Base-by-base conservation (phyloP, 2,888 invertebrate genomes). In the Diarsia mendica region DNA sequence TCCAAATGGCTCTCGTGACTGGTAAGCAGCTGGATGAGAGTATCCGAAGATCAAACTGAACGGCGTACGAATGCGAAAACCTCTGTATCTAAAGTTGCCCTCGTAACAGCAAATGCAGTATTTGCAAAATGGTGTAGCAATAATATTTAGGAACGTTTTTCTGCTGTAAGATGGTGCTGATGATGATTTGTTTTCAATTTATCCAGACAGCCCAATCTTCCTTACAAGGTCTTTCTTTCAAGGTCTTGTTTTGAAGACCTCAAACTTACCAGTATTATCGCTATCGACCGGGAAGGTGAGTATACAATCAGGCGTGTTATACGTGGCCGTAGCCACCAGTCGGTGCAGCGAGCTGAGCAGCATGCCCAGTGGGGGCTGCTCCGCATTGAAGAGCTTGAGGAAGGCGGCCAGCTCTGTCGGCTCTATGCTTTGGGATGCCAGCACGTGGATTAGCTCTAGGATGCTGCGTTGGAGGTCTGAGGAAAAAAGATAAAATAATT, bases 391-490 rank as follows among this genome's bases (percentile, higher is more conserved):
- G 84, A 98, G 96, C 44, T 96, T 95, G 76, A 98, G 95, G 89
- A 97, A 97, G 20, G 96, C 94, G 10, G 97, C 95, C 78, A 98
- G 92, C 88, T 97, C 97, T 11, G 92, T 85, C 2, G 97, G 92
- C 67, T 95, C 94, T 75, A 97, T 95, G 77, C 97, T 95, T 84
- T 96, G 96, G 15, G 95, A 94, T 0, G 97, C 97, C 83, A 97
- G 89, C 73, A 96, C 93, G 83, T 92, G 91, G 71, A 98, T 96
- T 67, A 98, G 95, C 90, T 98, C 97, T 61, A 98, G 91, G 70
- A 97, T 96, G 67, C 97, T 97, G 85, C 97, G 96, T 85, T 98
- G 98, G 23, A 98, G 92, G 77, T 98, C 98, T 97, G 70, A 0
- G 1, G 18, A 23, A 63, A 15, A 39, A 33, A 4, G 33, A 33